These are phyloP conservation scores for Lepisosteus oculatus DNA, from an alignment of 2,113 vertebrate genomes.

Conservation along the genomic window DNA sequence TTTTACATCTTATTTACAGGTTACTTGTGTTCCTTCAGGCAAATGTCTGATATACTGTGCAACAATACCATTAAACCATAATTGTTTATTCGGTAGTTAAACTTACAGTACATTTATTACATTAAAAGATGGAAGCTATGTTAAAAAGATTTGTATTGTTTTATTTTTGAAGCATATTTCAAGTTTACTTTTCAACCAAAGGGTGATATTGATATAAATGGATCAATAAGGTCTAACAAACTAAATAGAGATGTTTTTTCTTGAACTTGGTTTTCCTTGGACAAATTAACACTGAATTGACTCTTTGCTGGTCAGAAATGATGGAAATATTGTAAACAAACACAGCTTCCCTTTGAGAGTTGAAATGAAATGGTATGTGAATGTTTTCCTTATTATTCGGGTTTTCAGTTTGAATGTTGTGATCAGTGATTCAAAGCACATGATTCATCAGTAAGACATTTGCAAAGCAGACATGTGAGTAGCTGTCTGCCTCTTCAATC, in stretches of 20 bases:
- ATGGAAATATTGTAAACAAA: constrained; percentile 10
- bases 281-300: constrained; percentile 13
- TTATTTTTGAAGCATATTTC: constrained; percentile 5
- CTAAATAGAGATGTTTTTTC: not conserved
- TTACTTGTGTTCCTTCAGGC: no score
- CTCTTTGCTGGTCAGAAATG: constrained; percentile 11
- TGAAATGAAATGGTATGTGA: constrained; percentile 55
- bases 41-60: no score
- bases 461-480: constrained; percentile 79
- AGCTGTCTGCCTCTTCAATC: constrained; percentile 87
- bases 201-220: constrained; percentile 12
- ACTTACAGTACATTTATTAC: no score
- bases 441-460: constrained; percentile 88
- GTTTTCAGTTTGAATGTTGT: constrained; percentile 77
- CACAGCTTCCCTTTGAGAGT: constrained; percentile 7
- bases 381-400: constrained; percentile 77
- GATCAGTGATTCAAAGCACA: constrained; percentile 84
- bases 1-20: no score
- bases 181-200: constrained; percentile 7
- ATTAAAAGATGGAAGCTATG: no score
- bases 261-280: constrained; percentile 2
- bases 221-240: constrained; percentile 12
- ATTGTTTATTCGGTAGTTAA: no score
- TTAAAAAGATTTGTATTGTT: no score
- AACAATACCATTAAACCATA: no score